phyloP scores from a whole-genome alignment of 92 coral and sea anemone species.

The Bergia sp. region DNA sequence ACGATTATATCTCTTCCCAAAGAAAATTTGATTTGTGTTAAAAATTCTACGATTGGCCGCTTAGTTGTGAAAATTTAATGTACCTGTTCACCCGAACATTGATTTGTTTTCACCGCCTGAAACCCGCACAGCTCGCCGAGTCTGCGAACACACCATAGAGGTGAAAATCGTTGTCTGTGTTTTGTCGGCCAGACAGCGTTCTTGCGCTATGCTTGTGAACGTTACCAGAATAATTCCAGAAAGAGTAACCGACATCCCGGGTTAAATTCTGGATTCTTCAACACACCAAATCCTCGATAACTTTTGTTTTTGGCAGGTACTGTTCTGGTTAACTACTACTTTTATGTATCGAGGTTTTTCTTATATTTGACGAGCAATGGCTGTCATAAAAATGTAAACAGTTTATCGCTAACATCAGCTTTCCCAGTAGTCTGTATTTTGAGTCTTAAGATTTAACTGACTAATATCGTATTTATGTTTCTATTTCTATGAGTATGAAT shows the following conservation, averaged over 20 bases:
- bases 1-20: neutral
- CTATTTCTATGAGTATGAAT: neutral
- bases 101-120: neutral
- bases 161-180: neutral
- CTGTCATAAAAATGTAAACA: neutral
- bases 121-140: slow-evolving; percentile 11
- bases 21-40: slow-evolving; percentile 10
- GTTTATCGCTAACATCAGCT: neutral
- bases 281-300: neutral
- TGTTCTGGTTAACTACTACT: neutral
- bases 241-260: neutral
- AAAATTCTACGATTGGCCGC: slow-evolving; percentile 2
- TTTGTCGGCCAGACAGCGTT: neutral
- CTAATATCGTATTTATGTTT: neutral
- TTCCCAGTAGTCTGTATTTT: neutral
- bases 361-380: neutral
- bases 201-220: neutral
- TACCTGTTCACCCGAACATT: slow-evolving; percentile 11
- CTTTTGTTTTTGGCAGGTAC: neutral
- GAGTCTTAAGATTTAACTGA: neutral
- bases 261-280: neutral
- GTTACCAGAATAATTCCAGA: neutral
- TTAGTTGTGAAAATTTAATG: slow-evolving; percentile 26
- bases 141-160: neutral
- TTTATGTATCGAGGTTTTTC: neutral